Percentiles rank a stretch among this genome's conserved stretches.
phyloP scores from a whole-genome alignment of 1,140 invertebrate species.

The Neodiprion virginianus region DNA sequence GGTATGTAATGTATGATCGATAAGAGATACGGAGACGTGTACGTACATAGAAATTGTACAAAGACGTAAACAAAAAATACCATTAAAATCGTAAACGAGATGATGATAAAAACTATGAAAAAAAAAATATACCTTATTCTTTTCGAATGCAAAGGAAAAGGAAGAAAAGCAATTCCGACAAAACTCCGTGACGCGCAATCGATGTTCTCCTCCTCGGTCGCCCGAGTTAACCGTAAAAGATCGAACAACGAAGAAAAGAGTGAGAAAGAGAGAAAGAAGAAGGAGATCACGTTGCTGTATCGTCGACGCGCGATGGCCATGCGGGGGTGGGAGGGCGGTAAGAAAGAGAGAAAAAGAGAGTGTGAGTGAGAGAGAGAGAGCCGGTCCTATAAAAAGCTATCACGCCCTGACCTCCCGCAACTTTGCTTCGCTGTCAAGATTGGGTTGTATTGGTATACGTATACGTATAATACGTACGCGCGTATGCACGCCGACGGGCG shows the following conservation, averaged over 20 bases:
- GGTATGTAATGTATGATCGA: too few species aligned
- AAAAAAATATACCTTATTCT: too few species aligned
- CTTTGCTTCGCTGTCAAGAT: conserved; percentile 40
- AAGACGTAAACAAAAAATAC: too few species aligned
- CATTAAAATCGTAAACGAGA: too few species aligned
- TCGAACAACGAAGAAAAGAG: neutral
- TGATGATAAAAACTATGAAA: too few species aligned
- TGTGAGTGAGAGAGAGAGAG: neutral
- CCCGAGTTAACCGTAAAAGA: neutral
- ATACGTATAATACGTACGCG: conserved; percentile 30
- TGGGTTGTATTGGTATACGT: too few species aligned
- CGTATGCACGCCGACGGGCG: neutral
- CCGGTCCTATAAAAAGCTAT: conserved; percentile 53
- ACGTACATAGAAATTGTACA: too few species aligned
- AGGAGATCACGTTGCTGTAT: neutral
- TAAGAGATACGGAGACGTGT: too few species aligned
- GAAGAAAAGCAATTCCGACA: too few species aligned
- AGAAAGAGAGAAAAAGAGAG: neutral
- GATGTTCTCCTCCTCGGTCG: too few species aligned
- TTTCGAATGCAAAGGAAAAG: too few species aligned
- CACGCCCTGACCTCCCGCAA: conserved; percentile 56
- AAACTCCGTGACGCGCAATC: too few species aligned
- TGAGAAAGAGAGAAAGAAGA: neutral
- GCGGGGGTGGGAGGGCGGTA: neutral
- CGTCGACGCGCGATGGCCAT: neutral